Evolutionary conservation across 2,113 vertebrate genomes (phyloP).

Genomic region (Dunckerocampus dactyliophorus): DNA sequence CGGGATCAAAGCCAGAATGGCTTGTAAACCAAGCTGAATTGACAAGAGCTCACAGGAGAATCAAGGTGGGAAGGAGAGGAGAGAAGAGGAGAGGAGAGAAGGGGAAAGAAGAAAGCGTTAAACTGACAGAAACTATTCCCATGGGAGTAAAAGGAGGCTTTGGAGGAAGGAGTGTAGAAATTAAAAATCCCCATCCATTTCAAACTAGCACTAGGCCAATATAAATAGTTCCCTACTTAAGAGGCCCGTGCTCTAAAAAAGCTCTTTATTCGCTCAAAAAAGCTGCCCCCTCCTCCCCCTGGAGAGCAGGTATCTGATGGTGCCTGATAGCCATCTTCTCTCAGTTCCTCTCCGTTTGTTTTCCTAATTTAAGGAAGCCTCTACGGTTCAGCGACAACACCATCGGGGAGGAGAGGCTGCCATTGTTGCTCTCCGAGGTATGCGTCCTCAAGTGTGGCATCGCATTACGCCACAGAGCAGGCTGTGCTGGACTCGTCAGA

Average conservation of each 20-base stretch:
- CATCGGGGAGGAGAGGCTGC: constrained; percentile 21
- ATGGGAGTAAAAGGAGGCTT: constrained; percentile 28
- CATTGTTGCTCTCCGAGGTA: constrained; percentile 22
- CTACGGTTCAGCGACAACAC: constrained; percentile 44
- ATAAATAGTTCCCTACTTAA: constrained; percentile 71
- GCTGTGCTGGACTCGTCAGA: constrained; percentile 1
- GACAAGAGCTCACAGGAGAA: constrained; percentile 41
- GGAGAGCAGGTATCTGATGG: constrained; percentile 56
- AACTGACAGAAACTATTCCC: constrained; percentile 52
- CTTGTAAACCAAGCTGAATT: constrained; percentile 32
- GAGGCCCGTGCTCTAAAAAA: constrained; percentile 55
- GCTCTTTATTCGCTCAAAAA: constrained; percentile 51
- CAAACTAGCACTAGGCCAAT: constrained; percentile 62
- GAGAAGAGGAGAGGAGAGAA: too few species aligned
- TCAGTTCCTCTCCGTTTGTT: constrained; percentile 58
- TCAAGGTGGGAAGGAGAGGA: constrained; percentile 23
- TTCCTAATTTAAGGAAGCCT: constrained; percentile 62
- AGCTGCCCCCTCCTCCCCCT: constrained; percentile 47
- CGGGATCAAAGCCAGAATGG: constrained; percentile 41
- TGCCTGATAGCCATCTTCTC: constrained; percentile 56
- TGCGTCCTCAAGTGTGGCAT: constrained; percentile 38
- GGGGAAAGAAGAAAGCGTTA: constrained; percentile 16
- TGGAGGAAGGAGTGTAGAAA: constrained; percentile 42
- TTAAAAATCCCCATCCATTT: constrained; percentile 62
- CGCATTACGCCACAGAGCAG: constrained; percentile 23